Evolutionary conservation across 37 sponge, comb jelly and placozoan species (phyloP), one percentile per base, ranked within the genome.

Genomic region (Spongia lamella): DNA sequence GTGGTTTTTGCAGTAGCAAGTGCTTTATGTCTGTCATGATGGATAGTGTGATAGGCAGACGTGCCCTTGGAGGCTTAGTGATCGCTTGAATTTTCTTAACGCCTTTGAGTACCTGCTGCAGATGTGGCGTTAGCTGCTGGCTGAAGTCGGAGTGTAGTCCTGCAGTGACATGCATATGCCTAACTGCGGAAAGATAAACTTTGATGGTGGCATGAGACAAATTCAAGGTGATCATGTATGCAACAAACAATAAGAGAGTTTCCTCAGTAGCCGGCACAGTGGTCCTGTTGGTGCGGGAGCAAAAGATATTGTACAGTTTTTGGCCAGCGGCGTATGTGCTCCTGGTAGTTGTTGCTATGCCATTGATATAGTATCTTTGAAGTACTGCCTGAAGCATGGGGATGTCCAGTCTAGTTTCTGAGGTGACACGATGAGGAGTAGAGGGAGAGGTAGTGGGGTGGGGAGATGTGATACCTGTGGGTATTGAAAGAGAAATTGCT

Each of bases 361-460:
- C 65, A 1, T 26, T 27, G 33, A 15, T 25, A 47, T 38, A 51
- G 24, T 51, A 51, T 3, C 25, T 19, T 24, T 61, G n/a, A 76
- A 59, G 59, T 30, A 11, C 27, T 7, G 17, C 27, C 27, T 83
- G 66, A 63, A 83, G 19, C 4, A 43, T 14, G 25, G 5, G 1
- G 84, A 76, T 0, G 76, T 68, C 84, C 84, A 83, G 63, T 69
- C 62, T 2, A 62, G 77, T 15, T 55, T 26, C 25, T 33, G 17
- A 3, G 16, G 31, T 3, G 54, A 1, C n/a, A 79, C 1, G 1
- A 47, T 51, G 9, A 54, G 47, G 34, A n/a, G 38, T 17, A 70
- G 71, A 1, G 1, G 30, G 2, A 17, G 30, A 32, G 71, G 53
- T 31, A 73, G 19, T 1, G 60, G 59, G 1, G 60, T 30, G 1